A percentile compares a stretch with the other conserved stretches of the same genome.
phyloP scores from a whole-genome alignment of 2,888 invertebrate genomes.

The Ectobius pallidus region DNA sequence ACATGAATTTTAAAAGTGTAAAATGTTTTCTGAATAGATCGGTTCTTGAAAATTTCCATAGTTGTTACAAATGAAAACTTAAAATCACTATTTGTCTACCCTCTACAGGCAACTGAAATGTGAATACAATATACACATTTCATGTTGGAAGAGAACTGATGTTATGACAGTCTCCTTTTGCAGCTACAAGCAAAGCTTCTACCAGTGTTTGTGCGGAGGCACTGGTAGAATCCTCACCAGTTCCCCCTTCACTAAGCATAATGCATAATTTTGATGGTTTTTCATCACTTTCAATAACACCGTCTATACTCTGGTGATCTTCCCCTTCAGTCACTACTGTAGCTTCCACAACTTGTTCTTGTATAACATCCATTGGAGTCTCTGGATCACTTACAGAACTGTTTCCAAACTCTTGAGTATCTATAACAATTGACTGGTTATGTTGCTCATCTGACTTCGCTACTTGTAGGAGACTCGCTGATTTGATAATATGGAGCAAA shows the following conservation, averaged over 20 bases:
- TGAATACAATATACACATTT: too few species aligned
- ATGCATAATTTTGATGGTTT: conserved; percentile 38
- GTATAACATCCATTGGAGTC: neutral
- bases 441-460: neutral
- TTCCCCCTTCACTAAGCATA: conserved; percentile 37
- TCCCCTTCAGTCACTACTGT: conserved; percentile 1
- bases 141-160: conserved; percentile 10
- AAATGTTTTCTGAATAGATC: too few species aligned
- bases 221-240: conserved; percentile 33
- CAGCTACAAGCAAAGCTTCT: conserved; percentile 44
- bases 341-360: conserved; percentile 18
- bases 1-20: too few species aligned
- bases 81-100: too few species aligned
- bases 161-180: conserved; percentile 32
- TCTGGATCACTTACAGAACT: neutral
- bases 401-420: neutral
- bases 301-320: conserved; percentile 14
- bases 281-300: conserved; percentile 26
- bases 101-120: too few species aligned
- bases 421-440: conserved; percentile 17
- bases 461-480: neutral
- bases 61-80: too few species aligned
- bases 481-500: conserved; percentile 4
- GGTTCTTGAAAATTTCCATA: too few species aligned
- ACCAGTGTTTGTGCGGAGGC: conserved; percentile 42